Conservation (phyloP, 2,797 vertebrate genomes). For the Takifugu rubripes region DNA sequence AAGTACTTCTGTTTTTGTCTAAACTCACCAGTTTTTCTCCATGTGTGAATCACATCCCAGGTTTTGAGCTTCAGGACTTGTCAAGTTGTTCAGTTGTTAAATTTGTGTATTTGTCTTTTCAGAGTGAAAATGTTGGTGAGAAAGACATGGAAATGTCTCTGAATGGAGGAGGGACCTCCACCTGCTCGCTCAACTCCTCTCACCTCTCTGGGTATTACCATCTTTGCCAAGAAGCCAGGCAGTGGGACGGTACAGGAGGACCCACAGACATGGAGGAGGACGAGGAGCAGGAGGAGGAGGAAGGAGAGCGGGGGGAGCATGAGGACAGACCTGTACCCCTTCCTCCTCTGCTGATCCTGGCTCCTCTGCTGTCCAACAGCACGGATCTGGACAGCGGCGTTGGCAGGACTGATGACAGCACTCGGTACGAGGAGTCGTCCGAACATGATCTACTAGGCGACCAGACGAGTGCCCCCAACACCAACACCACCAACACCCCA, state of each 20-base stretch:
- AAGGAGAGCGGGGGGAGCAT: conserved; percentile 17
- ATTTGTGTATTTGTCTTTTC: not conserved
- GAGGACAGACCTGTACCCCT: conserved; percentile 29
- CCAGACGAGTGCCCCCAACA: conserved; percentile 75
- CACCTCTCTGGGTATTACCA: conserved; percentile 36
- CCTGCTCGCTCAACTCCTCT: conserved; percentile 25
- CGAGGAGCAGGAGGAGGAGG: conserved; percentile 31
- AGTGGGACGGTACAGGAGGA: conserved; percentile 3
- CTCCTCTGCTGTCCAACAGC: conserved; percentile 71
- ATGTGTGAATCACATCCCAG: no score
- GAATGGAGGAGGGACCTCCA: conserved; percentile 29
- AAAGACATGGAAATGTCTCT: conserved; percentile 45
- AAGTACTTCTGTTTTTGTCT: no score
- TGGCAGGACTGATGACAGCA: conserved; percentile 84
- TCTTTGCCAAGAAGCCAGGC: conserved; percentile 6
- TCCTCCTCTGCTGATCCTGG: conserved; percentile 43
- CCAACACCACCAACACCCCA: conserved; percentile 73
- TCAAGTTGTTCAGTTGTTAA: no score
- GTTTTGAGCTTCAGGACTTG: no score
- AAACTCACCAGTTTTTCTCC: no score
- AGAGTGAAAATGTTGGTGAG: conserved; percentile 53
- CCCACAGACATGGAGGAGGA: conserved; percentile 16
- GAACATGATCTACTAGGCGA: conserved; percentile 82
- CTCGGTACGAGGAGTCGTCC: conserved; percentile 79
- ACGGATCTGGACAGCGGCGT: conserved; percentile 85